Conservation (phyloP, 1,140 invertebrate genomes). For the Metaphire vulgaris region DNA sequence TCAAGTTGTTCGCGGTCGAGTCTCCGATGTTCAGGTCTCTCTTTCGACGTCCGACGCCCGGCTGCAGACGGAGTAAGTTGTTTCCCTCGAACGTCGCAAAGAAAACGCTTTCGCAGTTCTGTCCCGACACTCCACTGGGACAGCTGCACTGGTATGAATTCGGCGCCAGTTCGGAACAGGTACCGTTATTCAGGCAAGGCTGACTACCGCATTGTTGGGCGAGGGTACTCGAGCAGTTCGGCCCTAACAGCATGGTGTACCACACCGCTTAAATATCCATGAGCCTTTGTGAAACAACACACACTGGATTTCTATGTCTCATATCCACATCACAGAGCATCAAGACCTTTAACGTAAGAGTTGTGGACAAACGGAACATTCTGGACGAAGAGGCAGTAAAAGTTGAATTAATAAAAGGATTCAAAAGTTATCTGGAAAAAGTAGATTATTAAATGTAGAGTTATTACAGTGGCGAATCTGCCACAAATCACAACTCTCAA, state of each 20-base stretch:
- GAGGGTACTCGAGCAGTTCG: neutral
- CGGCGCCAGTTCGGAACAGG: constrained; percentile 1
- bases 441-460: too few relatives aligned
- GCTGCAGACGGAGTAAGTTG: constrained; percentile 12
- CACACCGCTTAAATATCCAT: too few relatives aligned
- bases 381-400: too few relatives aligned
- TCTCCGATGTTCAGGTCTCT: constrained; percentile 6
- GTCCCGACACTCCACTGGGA: constrained; percentile 61
- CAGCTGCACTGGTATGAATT: constrained; percentile 14
- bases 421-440: too few relatives aligned
- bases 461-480: too few relatives aligned
- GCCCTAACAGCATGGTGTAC: too few relatives aligned
- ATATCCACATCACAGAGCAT: constrained; percentile 31
- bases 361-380: too few relatives aligned
- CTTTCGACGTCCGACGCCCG: neutral
- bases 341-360: too few relatives aligned
- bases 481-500: too few relatives aligned
- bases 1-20: constrained; percentile 3
- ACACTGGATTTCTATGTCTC: too few relatives aligned
- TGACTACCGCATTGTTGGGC: constrained; percentile 7
- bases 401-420: too few relatives aligned
- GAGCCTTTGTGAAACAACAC: too few relatives aligned
- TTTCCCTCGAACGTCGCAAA: constrained; percentile 28
- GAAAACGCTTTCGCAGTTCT: constrained; percentile 78
- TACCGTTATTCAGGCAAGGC: constrained; percentile 17